phyloP scores from a whole-genome alignment of 2,888 invertebrate genomes.

The Tachina fera region DNA sequence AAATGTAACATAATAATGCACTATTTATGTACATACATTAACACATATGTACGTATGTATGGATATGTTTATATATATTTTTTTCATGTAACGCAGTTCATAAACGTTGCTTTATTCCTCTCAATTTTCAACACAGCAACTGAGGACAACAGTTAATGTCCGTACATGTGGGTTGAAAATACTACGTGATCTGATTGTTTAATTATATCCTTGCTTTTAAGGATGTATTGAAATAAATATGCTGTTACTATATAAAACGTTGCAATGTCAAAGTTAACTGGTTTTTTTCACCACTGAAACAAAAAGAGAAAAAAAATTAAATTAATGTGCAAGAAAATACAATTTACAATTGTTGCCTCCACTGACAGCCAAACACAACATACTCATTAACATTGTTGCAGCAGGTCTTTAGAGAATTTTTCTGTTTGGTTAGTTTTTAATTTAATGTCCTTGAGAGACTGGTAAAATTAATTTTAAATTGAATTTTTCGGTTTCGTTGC shows the following conservation, averaged over 20 bases:
- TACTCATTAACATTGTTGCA: conserved; percentile 49
- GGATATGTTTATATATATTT: neutral
- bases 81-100: conserved; percentile 24
- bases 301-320: conserved; percentile 11
- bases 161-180: conserved; percentile 20
- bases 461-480: conserved; percentile 56
- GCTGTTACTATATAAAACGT: conserved; percentile 29
- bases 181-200: conserved; percentile 67
- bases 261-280: conserved; percentile 70
- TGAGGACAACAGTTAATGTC: neutral
- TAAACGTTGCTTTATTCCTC: conserved; percentile 7
- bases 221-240: conserved; percentile 43
- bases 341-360: conserved; percentile 46
- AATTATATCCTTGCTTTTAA: conserved; percentile 45
- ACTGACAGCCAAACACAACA: conserved; percentile 40
- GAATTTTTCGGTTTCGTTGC: conserved; percentile 32
- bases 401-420: conserved; percentile 30
- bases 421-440: conserved; percentile 25
- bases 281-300: conserved; percentile 32
- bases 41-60: neutral
- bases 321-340: conserved; percentile 48
- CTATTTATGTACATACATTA: neutral
- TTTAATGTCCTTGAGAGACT: conserved; percentile 51
- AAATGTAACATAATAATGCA: too few relatives aligned
- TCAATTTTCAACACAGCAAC: neutral